Percentiles rank a stretch among this genome's conserved stretches.
These are phyloP conservation scores for Paramuricea clavata DNA, from an alignment of 92 coral and sea anemone species.

Conservation along the genomic window DNA sequence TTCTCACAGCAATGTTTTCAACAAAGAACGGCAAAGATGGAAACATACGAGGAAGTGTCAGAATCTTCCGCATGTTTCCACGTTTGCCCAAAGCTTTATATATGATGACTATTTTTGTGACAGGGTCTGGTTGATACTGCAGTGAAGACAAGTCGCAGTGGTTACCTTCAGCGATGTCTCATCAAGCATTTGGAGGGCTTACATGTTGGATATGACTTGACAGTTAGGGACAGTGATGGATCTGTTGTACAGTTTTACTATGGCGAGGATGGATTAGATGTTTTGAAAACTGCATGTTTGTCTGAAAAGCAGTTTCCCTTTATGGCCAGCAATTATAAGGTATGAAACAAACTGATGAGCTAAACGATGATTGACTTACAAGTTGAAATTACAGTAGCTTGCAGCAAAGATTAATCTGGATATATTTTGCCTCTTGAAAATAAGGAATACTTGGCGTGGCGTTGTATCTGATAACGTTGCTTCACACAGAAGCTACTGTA, in stretches of 20 bases:
- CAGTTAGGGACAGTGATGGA: slow-evolving; percentile 97
- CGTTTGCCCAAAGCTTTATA: background rate
- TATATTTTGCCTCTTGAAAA: too few relatives aligned
- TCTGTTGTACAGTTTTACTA: slow-evolving; percentile 96
- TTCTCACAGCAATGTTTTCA: too few relatives aligned
- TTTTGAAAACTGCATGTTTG: slow-evolving; percentile 84
- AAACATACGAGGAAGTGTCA: too few relatives aligned
- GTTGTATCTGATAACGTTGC: too few relatives aligned
- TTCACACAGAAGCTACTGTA: too few relatives aligned
- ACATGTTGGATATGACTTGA: slow-evolving; percentile 88
- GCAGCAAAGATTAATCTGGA: too few relatives aligned
- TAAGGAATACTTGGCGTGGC: too few relatives aligned
- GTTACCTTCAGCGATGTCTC: slow-evolving; percentile 98
- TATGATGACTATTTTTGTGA: background rate
- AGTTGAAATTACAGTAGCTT: too few relatives aligned
- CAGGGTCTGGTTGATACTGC: slow-evolving; percentile 99
- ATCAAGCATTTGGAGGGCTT: slow-evolving; percentile 96
- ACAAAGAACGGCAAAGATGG: too few relatives aligned
- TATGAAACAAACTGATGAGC: slow-evolving; percentile 25
- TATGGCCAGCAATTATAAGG: slow-evolving; percentile 87
- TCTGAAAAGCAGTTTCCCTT: slow-evolving; percentile 93
- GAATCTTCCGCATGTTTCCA: too few relatives aligned
- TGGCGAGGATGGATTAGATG: slow-evolving; percentile 97
- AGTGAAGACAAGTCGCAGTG: slow-evolving; percentile 98
- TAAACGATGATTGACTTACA: too few relatives aligned